Conservation (phyloP, 1,140 invertebrate species). For the Papilio helenus region DNA sequence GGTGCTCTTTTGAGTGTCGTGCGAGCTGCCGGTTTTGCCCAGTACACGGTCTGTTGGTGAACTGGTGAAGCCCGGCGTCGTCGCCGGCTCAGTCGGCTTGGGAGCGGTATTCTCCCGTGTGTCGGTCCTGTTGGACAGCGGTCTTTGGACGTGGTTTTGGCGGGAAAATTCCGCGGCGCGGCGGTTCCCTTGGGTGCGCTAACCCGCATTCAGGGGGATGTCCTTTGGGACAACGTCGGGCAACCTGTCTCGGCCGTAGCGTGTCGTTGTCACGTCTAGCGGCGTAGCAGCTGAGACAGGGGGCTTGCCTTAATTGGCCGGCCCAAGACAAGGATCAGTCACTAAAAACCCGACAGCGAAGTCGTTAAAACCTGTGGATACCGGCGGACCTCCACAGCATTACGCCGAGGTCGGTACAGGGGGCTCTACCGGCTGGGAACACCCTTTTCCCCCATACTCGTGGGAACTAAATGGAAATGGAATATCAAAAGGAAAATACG, state of each 20-base stretch:
- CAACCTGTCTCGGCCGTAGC: background rate
- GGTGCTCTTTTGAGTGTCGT: too few species aligned
- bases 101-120: background rate
- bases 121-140: background rate
- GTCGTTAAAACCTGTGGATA: slow-evolving; percentile 16
- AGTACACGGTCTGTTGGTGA: too few species aligned
- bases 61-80: background rate
- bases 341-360: slow-evolving; percentile 24
- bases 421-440: background rate
- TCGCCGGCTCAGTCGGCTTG: background rate
- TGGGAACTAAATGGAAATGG: background rate
- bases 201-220: too few species aligned
- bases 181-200: too few species aligned
- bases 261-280: slow-evolving; percentile 5
- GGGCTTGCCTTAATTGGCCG: slow-evolving; percentile 8
- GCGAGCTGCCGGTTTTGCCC: too few species aligned
- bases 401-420: background rate
- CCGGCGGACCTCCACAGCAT: slow-evolving; percentile 8
- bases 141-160: background rate
- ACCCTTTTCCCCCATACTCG: background rate
- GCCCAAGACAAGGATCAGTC: slow-evolving; percentile 25
- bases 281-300: background rate
- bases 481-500: too few species aligned
- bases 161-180: background rate
- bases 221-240: too few species aligned